Evolutionary conservation across 2,797 vertebrate species (phyloP), one percentile per base, ranked within the genome.

Genomic region (Karalla daura): DNA sequence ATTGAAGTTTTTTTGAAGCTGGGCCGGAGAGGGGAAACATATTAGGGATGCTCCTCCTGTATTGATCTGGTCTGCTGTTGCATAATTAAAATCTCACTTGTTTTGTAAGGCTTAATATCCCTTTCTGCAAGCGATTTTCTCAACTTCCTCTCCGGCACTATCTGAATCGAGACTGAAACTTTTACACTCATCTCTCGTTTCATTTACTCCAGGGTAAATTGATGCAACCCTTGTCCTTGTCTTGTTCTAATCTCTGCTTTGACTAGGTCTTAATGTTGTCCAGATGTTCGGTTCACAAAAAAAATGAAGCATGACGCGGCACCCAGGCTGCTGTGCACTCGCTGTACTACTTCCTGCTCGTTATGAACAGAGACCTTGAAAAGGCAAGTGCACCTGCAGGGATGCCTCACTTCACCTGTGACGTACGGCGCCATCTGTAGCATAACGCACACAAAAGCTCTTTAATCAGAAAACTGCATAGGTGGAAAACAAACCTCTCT

Each of bases 71-170:
- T 0, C 25, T 5, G 30, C 24, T 15, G 72, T 27, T 39, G 65
- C 73, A 81, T 75, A 71, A 74, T 79, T 73, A 73, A 59, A 18
- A 33, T 20, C 27, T 46, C 28, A 43, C 23, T 54, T 74, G 53
- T 52, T 72, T 59, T 67, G 59, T 35, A 39, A 24, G 43, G 20
- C 9, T 53, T 32, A 15, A 21, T 14, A 2, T 53, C 15, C 14
- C 0, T 32, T 5, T 23, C n/a, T 47, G 28, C 12, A 41, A 43
- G 18, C 5, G 36, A 55, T 51, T 36, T 39, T 24, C 52, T 58
- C 7, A 21, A 46, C 30, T 30, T 63, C n/a, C n/a, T n/a, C n/a
- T n/a, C n/a, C n/a, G n/a, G n/a, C n/a, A n/a, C n/a, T 18, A 8
- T 27, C 45, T 47, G n/a, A 0, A 24, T 60, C 41, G 23, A n/a